Conservation (phyloP, 1,140 invertebrate species). For the Monomorium pharaonis region DNA sequence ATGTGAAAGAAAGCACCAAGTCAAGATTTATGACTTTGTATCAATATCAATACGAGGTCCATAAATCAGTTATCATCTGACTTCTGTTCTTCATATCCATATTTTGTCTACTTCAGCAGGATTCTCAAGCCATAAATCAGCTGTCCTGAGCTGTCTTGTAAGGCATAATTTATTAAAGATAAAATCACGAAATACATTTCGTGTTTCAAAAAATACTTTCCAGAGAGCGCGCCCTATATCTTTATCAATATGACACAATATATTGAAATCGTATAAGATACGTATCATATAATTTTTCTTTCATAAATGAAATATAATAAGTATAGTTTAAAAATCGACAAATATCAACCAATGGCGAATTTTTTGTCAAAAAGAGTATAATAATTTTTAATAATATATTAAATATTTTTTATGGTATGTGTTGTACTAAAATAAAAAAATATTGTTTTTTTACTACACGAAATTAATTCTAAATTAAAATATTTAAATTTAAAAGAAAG, state of each 20-base stretch:
- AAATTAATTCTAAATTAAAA: neutral
- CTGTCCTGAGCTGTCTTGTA: neutral
- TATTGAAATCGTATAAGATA: neutral
- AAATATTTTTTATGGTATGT: neutral
- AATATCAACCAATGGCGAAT: too few species aligned
- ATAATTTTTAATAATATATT: too few species aligned
- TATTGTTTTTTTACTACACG: neutral
- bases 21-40: constrained; percentile 38
- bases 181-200: neutral
- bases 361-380: too few species aligned
- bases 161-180: constrained; percentile 5
- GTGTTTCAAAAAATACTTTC: neutral
- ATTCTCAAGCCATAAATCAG: constrained; percentile 5
- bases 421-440: neutral
- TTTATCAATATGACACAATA: neutral
- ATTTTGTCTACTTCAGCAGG: neutral
- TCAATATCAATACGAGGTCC: neutral
- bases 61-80: constrained; percentile 40
- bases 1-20: neutral
- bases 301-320: too few species aligned
- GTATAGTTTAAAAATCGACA: too few species aligned
- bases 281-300: too few species aligned
- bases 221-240: neutral
- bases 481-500: neutral
- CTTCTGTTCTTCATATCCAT: neutral